Evolutionary conservation across 2,797 vertebrate species (phyloP).

Genomic region (Rhinoraja longicauda): DNA sequence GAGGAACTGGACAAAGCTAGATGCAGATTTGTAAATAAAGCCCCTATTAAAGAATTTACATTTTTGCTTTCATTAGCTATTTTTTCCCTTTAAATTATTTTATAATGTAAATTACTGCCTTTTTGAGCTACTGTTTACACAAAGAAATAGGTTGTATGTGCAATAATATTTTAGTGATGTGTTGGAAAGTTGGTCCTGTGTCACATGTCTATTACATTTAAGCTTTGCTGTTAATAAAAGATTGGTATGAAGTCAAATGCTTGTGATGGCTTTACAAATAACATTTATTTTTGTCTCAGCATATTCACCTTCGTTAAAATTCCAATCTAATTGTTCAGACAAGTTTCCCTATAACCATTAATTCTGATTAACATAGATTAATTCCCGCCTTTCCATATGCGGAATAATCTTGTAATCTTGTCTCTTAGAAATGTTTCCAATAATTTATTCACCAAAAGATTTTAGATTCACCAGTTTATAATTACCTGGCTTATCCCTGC

Average conservation of each 20-base stretch:
- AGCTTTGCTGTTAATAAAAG: neutral
- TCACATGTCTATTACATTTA: slow-evolving; percentile 22
- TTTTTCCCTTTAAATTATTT: neutral
- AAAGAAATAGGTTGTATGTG: neutral
- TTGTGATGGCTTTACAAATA: neutral
- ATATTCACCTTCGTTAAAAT: neutral
- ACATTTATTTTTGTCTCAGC: neutral
- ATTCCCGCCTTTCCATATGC: too few species aligned
- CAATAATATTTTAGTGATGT: neutral
- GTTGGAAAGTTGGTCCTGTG: neutral
- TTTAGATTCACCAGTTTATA: too few species aligned
- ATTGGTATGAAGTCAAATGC: neutral
- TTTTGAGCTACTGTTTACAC: neutral
- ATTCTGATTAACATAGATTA: too few species aligned
- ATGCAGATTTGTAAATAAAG: neutral
- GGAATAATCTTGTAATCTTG: too few species aligned
- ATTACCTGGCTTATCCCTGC: too few species aligned
- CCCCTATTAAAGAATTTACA: neutral
- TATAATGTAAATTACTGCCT: neutral
- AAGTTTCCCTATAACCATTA: too few species aligned
- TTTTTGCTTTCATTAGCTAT: neutral
- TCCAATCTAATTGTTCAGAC: too few species aligned
- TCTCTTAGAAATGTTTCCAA: too few species aligned
- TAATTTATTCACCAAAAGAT: too few species aligned
- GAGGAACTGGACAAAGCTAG: neutral